Evolutionary conservation across 2,113 vertebrate genomes (phyloP).

Genomic region (Rattus norvegicus): GRCr8 NC_086025.1:135097501-135098000

Average conservation of each 20-base stretch:
- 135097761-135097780: not conserved
- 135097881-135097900: not conserved
- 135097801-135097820: not conserved
- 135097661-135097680: no score
- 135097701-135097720: not conserved
- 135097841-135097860: not conserved
- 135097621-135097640: no score
- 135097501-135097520: not conserved
- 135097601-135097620: no score
- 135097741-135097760: not conserved
- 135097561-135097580: fast-evolving
- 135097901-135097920: not conserved
- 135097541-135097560: not conserved
- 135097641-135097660: no score
- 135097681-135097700: not conserved
- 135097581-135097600: no score
- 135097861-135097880: not conserved
- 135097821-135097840: not conserved
- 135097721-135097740: not conserved
- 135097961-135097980: not conserved
- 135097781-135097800: not conserved
- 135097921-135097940: not conserved
- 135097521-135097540: not conserved
- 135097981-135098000: not conserved
- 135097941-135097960: not conserved